Conservation (phyloP, 1,140 invertebrate genomes). For the Branchinecta lindahli region DNA sequence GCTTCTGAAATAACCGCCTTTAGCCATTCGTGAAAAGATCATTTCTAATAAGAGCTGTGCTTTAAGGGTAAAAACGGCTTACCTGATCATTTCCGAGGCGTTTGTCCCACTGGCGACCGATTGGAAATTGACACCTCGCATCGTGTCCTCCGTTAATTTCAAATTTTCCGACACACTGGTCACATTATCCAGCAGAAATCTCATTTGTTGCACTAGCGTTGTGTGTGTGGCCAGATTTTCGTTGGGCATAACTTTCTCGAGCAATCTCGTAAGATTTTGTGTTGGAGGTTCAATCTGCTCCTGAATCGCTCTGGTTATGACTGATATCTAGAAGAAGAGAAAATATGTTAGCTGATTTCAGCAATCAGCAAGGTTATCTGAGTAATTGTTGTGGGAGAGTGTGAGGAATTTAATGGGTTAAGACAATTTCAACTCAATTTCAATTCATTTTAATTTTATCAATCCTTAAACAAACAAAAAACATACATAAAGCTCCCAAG, state of each 20-base stretch:
- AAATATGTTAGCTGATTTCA: no score
- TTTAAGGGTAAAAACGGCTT: background rate
- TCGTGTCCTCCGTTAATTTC: background rate
- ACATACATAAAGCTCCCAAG: no score
- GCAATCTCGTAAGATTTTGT: background rate
- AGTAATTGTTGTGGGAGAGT: no score
- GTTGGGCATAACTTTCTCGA: background rate
- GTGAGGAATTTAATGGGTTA: no score
- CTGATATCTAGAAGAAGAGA: background rate
- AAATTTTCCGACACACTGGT: background rate
- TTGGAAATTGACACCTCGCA: background rate
- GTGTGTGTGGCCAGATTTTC: background rate
- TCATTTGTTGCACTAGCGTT: background rate
- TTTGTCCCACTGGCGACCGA: background rate
- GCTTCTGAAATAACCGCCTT: no score
- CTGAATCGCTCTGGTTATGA: background rate
- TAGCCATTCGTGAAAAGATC: no score
- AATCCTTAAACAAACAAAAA: no score
- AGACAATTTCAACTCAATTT: no score
- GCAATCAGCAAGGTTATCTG: no score
- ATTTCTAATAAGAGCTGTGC: no score
- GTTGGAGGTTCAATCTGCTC: background rate
- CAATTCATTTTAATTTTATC: no score
- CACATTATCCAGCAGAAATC: background rate
- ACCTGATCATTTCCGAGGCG: background rate